Conservation (phyloP, 2,797 vertebrate species). For the Etheostoma perlongum region DNA sequence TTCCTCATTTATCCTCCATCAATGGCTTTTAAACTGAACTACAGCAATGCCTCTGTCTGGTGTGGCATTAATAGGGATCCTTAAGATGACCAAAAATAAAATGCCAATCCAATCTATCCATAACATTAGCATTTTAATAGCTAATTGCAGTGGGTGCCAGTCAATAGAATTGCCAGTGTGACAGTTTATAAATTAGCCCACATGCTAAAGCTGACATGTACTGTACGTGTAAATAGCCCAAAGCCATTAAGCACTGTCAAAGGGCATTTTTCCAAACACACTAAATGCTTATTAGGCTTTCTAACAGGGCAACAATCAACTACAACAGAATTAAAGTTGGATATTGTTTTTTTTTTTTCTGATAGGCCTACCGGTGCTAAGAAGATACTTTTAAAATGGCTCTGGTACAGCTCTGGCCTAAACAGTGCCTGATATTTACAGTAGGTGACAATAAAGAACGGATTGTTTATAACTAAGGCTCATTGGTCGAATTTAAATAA, state of each 20-base stretch:
- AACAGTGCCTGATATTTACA: no score
- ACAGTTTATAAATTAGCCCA: slow-evolving; percentile 69
- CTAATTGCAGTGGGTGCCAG: slow-evolving; percentile 21
- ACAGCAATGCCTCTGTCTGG: slow-evolving; percentile 17
- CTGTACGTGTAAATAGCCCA: slow-evolving; percentile 57
- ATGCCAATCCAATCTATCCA: slow-evolving; percentile 51
- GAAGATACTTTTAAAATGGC: no score
- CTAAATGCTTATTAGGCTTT: slow-evolving; percentile 53
- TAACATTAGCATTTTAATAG: slow-evolving; percentile 66
- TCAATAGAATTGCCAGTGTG: slow-evolving; percentile 37
- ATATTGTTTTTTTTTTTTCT: no score
- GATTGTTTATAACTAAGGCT: no score
- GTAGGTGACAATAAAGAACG: no score
- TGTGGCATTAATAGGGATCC: slow-evolving; percentile 13
- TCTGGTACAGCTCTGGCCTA: no score
- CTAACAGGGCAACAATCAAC: slow-evolving; percentile 38
- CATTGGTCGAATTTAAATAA: no score
- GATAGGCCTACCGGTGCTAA: no score
- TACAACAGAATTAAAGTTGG: neutral
- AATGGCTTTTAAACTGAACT: slow-evolving; percentile 44
- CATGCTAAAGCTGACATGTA: slow-evolving; percentile 62
- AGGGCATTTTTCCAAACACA: slow-evolving; percentile 56
- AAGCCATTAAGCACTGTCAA: slow-evolving; percentile 59
- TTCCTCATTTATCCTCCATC: slow-evolving; percentile 55
- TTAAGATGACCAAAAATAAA: slow-evolving; percentile 53